phyloP scores from a whole-genome alignment of 2,888 invertebrate species.

The Hypomecis punctinalis region DNA sequence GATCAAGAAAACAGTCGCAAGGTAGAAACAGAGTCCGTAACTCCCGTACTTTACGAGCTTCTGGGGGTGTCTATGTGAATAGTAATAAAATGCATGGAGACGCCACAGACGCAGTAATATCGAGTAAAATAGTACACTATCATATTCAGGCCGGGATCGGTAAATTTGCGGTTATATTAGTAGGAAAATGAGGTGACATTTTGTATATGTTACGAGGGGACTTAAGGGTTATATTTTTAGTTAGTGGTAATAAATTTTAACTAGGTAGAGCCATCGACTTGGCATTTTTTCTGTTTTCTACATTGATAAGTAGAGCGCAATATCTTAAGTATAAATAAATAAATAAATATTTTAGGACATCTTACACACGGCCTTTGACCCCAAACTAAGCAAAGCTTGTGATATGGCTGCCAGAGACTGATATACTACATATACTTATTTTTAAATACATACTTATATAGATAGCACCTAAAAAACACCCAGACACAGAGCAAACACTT shows the following conservation, averaged over 20 bases:
- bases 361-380: no score
- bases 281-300: no score
- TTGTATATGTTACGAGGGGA: slow-evolving; percentile 10
- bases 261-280: neutral
- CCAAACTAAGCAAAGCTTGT: no score
- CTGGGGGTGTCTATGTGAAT: slow-evolving; percentile 54
- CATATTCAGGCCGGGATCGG: slow-evolving; percentile 42
- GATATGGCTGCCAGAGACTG: no score
- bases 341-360: no score
- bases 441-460: no score
- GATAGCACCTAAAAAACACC: no score
- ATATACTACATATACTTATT: no score
- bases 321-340: no score
- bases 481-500: no score
- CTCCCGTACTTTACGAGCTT: slow-evolving; percentile 54
- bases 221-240: neutral
- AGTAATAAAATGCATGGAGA: slow-evolving; percentile 58
- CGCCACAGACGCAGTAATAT: slow-evolving; percentile 50
- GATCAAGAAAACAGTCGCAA: slow-evolving; percentile 42
- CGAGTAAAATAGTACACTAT: slow-evolving; percentile 54
- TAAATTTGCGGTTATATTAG: slow-evolving; percentile 51
- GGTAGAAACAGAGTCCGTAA: slow-evolving; percentile 35
- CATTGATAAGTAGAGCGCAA: no score
- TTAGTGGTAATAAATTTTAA: slow-evolving; percentile 8
- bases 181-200: slow-evolving; percentile 33